Conservation (phyloP, 2,113 vertebrate genomes). For the Ageneiosus marmoratus region DNA sequence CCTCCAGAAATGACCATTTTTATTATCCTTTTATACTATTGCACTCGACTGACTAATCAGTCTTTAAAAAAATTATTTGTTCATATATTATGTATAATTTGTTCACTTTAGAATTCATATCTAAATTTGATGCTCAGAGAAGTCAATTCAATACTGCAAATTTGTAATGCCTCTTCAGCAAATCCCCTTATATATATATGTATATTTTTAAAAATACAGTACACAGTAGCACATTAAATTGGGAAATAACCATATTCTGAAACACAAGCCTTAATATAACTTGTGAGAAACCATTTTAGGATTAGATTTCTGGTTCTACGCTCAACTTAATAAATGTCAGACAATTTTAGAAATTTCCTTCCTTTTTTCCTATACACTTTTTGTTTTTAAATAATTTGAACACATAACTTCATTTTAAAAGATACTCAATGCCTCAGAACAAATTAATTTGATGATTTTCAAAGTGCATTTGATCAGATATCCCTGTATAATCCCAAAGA, state of each 20-base stretch:
- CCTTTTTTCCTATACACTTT: conserved; percentile 38
- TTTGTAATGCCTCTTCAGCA: background rate
- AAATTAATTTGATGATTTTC: conserved; percentile 54
- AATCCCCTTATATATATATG: background rate
- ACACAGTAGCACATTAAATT: conserved; percentile 9
- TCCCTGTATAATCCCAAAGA: conserved; percentile 60
- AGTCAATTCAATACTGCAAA: conserved; percentile 11
- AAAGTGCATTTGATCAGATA: conserved; percentile 67
- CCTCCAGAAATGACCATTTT: conserved; percentile 15
- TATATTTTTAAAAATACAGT: conserved; percentile 13
- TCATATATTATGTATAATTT: conserved; percentile 44
- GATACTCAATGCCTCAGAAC: conserved; percentile 44
- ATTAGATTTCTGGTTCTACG: background rate
- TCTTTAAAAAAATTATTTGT: conserved; percentile 34
- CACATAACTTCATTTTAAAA: conserved; percentile 27
- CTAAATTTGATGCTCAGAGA: conserved; percentile 18
- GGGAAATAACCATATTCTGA: conserved; percentile 24
- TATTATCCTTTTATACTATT: conserved; percentile 53
- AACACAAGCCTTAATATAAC: conserved; percentile 32
- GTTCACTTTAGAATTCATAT: conserved; percentile 30
- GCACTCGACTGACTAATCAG: conserved; percentile 56
- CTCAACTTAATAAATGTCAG: conserved; percentile 6
- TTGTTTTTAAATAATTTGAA: conserved; percentile 34
- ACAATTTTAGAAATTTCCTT: conserved; percentile 20
- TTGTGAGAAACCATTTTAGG: conserved; percentile 16